Evolutionary conservation across 2,797 vertebrate species (phyloP).

Genomic region (Spinibarbus caldwelli): DNA sequence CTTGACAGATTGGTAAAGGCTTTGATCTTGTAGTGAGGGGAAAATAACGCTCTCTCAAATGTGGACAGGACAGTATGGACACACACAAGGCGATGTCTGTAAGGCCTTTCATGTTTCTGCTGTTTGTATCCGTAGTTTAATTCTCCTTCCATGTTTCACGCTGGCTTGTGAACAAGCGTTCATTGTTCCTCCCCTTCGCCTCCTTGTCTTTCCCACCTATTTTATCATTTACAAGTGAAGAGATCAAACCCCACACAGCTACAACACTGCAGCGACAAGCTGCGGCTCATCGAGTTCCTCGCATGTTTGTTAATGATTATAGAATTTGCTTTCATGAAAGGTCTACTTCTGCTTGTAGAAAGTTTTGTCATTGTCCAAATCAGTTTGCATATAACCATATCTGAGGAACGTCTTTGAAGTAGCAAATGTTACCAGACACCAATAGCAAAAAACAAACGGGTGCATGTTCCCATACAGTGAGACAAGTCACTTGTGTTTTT

Average conservation of each 20-base stretch:
- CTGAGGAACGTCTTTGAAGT: conserved; percentile 38
- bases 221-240: conserved; percentile 49
- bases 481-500: conserved; percentile 64
- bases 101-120: conserved; percentile 7
- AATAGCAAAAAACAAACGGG: conserved; percentile 22
- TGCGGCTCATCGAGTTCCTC: conserved; percentile 2
- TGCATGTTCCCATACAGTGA: conserved; percentile 29
- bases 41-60: conserved; percentile 28
- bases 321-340: conserved; percentile 29
- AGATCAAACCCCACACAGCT: conserved; percentile 53
- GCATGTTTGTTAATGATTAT: conserved; percentile 15
- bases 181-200: conserved; percentile 48
- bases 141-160: conserved; percentile 51
- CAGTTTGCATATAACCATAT: conserved; percentile 20
- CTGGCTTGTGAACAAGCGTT: conserved; percentile 52
- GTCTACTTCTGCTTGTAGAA: background rate
- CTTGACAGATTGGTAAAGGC: conserved; percentile 20
- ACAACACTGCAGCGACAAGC: conserved; percentile 24
- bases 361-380: conserved; percentile 27
- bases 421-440: conserved; percentile 41
- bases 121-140: conserved; percentile 46
- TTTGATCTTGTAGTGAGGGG: conserved; percentile 51
- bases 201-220: conserved; percentile 56
- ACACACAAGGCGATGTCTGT: conserved; percentile 24
- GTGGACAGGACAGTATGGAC: conserved; percentile 20